These are phyloP conservation scores for Pimephales promelas DNA, from an alignment of 2,113 vertebrate genomes.

Conservation along the genomic window DNA sequence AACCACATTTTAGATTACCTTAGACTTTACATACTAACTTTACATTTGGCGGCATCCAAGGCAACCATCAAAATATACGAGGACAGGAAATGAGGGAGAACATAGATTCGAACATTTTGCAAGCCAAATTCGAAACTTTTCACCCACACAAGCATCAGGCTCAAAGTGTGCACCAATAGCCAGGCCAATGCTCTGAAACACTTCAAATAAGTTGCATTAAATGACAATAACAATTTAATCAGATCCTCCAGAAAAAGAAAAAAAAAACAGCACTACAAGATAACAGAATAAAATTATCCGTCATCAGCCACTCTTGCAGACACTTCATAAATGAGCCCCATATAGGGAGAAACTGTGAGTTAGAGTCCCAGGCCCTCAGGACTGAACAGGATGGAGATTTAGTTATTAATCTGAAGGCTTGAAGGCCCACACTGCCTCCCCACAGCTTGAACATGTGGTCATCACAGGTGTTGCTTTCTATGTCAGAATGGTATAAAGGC, in stretches of 20 bases:
- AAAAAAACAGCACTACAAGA: background rate
- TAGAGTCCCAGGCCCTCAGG: constrained; percentile 12
- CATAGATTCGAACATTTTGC: background rate
- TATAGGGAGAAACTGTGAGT: constrained; percentile 24
- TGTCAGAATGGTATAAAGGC: constrained; percentile 26
- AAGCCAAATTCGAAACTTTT: background rate
- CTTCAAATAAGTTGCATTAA: background rate
- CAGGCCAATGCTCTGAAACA: background rate
- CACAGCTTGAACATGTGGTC: constrained; percentile 46
- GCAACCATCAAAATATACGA: no score
- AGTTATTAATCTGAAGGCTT: constrained; percentile 1
- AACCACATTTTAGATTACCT: no score
- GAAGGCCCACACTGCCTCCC: background rate
- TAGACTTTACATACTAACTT: no score
- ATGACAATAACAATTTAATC: constrained; percentile 24
- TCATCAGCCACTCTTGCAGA: constrained; percentile 33
- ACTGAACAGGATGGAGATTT: constrained; percentile 20
- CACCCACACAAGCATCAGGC: background rate
- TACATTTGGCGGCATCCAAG: no score
- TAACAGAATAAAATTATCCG: constrained; percentile 27
- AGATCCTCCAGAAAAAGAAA: constrained; percentile 10
- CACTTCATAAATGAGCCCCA: constrained; percentile 35
- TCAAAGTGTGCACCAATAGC: background rate
- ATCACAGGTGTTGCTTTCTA: constrained; percentile 54
- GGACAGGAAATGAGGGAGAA: background rate